These are phyloP conservation scores for Zophobas morio DNA, from an alignment of 1,140 invertebrate genomes.

Conservation along the genomic window DNA sequence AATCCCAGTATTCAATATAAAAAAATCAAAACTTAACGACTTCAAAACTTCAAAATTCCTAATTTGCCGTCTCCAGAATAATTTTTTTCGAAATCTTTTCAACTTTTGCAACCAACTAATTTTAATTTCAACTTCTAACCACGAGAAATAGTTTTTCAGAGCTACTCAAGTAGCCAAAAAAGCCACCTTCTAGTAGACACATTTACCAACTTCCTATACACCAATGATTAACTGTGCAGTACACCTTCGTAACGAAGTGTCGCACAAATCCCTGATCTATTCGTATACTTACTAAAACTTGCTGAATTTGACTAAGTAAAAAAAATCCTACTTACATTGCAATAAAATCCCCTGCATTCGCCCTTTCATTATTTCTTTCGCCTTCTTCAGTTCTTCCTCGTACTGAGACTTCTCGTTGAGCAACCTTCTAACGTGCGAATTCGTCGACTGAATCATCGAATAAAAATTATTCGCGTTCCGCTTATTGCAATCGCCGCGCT, in stretches of 20 bases:
- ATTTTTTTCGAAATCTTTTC: too few species aligned
- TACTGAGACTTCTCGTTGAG: conserved; percentile 87
- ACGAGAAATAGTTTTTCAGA: too few species aligned
- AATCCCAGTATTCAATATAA: too few species aligned
- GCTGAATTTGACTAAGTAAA: conserved; percentile 40
- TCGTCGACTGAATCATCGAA: conserved; percentile 94
- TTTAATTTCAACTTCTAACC: too few species aligned
- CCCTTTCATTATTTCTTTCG: conserved; percentile 84
- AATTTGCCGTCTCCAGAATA: too few species aligned
- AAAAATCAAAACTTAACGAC: too few species aligned
- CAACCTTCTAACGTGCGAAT: conserved; percentile 89
- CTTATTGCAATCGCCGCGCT: conserved; percentile 92
- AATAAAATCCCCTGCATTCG: conserved; percentile 85
- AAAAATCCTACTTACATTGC: conserved; percentile 83
- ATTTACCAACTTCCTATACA: conserved; percentile 37
- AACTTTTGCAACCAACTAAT: too few species aligned
- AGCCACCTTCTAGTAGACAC: conserved; percentile 22
- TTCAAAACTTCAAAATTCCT: too few species aligned
- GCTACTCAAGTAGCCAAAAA: too few species aligned
- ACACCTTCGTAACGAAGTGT: conserved; percentile 36
- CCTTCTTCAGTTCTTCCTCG: conserved; percentile 88
- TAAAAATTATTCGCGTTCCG: conserved; percentile 92
- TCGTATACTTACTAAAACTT: conserved; percentile 52
- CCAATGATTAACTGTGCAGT: conserved; percentile 27
- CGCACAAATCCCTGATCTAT: conserved; percentile 35